phyloP scores from a whole-genome alignment of 1,140 invertebrate species.

The Neodiprion fabricii region DNA sequence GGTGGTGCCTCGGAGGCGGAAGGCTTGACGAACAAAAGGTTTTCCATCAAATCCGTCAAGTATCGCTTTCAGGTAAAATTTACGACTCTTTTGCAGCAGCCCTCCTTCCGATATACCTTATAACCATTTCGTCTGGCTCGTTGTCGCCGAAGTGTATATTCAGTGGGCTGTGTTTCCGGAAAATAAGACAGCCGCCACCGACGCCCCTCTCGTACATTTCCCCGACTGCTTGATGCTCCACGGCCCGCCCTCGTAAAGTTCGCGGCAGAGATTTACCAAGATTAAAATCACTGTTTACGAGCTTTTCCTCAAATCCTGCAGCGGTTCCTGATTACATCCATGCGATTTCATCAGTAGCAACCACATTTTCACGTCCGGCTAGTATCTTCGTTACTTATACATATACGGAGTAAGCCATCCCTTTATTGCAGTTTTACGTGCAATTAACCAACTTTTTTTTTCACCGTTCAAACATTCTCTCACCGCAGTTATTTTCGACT shows the following conservation, averaged over 20 bases:
- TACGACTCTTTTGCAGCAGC: background rate
- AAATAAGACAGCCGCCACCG: background rate
- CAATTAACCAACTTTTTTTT: no score
- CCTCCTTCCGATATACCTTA: background rate
- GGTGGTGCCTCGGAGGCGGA: background rate
- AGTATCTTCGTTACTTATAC: no score
- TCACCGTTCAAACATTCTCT: no score
- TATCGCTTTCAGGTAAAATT: conserved; percentile 5
- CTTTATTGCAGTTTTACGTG: no score
- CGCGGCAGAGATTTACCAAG: background rate
- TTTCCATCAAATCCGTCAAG: background rate
- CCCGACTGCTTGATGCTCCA: background rate
- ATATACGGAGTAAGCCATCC: no score
- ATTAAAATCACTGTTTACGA: conserved; percentile 1
- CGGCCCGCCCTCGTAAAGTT: background rate
- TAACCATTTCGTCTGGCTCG: background rate
- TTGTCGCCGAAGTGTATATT: background rate
- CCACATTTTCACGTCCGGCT: no score
- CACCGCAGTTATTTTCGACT: no score
- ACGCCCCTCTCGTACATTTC: background rate
- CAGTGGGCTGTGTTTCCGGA: background rate
- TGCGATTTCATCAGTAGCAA: no score
- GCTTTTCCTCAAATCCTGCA: background rate
- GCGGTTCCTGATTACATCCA: no score
- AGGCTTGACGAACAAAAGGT: background rate